These are phyloP conservation scores for Anguilla pacifica DNA, from an alignment of 2,797 vertebrate genomes.

Conservation along the genomic window DNA sequence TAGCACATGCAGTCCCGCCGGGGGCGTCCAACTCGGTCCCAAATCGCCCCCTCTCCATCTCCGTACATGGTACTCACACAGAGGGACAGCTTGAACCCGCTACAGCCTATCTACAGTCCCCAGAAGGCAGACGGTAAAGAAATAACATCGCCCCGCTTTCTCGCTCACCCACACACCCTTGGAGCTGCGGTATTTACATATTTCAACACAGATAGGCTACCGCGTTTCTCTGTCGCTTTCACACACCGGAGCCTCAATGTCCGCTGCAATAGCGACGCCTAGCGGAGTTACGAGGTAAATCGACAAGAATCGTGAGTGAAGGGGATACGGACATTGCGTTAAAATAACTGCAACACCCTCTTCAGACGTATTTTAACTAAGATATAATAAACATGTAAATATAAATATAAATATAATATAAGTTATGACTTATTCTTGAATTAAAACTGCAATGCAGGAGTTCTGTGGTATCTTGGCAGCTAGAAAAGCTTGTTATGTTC, in stretches of 20 bases:
- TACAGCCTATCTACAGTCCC: conserved; percentile 47
- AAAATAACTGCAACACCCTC: not conserved
- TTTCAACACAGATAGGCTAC: conserved; percentile 40
- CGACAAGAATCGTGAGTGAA: not conserved
- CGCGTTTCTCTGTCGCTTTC: conserved; percentile 30
- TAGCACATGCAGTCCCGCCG: conserved; percentile 78
- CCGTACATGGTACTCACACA: conserved; percentile 69
- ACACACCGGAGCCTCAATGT: conserved; percentile 25
- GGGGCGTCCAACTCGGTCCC: conserved; percentile 74
- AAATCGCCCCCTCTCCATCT: conserved; percentile 69
- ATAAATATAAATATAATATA: not conserved
- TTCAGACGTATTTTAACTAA: not conserved
- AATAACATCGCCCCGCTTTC: conserved; percentile 53
- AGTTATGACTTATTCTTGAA: not conserved
- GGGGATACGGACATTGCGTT: not conserved
- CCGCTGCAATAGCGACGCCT: conserved; percentile 63
- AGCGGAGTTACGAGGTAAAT: conserved; percentile 34
- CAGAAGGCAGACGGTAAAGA: conserved; percentile 34
- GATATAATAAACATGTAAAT: too few relatives aligned
- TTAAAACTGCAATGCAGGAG: not conserved
- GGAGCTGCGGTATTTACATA: conserved; percentile 54
- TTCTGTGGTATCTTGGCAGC: not conserved
- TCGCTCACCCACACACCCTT: conserved; percentile 51
- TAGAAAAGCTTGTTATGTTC: not conserved
- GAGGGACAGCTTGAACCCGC: conserved; percentile 33